Evolutionary conservation across 1,140 invertebrate genomes (phyloP), one percentile per base, ranked within the genome.

Genomic region (Rhynchophorus ferrugineus): DNA sequence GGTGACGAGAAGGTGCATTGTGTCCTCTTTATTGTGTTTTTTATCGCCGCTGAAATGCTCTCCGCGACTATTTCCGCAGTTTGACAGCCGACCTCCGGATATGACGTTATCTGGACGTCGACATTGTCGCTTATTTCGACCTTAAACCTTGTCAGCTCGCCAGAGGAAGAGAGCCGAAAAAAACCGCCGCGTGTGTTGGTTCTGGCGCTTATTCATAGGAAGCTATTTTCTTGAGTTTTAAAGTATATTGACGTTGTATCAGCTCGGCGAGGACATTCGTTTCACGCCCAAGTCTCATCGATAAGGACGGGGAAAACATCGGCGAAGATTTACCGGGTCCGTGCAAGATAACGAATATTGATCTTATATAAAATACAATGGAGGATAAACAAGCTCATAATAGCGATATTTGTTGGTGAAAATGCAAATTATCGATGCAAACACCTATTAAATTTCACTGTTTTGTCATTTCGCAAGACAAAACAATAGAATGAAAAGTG

Each of bases 61-160:
- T 55, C 61, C 60, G 59, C 44, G 62, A 64, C 63, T 67, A 67
- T 67, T 66, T 67, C 65, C 65, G 64, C 59, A 57, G 21, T 67
- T 65, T 67, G 64, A 66, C 64, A 64, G 61, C 59, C 64, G 62
- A 65, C 64, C 65, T 62, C 64, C 62, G 65, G 65, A 65, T 66
- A 59, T 65, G 64, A 67, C 64, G 63, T 67, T 67, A 67, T 67
- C 65, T 62, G 52, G 60, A 59, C 57, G 49, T 41, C 53, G 50
- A 57, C 57, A 56, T 61, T 59, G 54, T 57, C 44, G 44, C 53
- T 37, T 44, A 22, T 54, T 48, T 51, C 44, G 52, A 58, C 58
- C 58, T 60, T 41, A 44, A 41, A 41, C 49, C 56, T 22, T 34
- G 22, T 44, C 43, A 44, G 29, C 41, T 43, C 18, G 6, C 18